Conservation (phyloP, 2,888 invertebrate species). For the Eupsilia transversa region DNA sequence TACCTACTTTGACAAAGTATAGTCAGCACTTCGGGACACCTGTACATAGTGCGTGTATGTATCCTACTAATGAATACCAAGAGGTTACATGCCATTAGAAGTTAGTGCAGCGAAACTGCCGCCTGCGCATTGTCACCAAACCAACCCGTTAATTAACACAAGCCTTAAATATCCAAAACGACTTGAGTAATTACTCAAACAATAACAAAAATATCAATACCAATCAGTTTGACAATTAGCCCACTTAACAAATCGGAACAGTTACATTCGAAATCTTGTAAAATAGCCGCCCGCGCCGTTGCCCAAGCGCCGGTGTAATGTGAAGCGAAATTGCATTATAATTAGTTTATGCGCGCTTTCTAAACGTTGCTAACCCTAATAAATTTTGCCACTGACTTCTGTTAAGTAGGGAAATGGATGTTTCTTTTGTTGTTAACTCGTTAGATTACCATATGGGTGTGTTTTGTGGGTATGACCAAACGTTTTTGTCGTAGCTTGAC, state of each 20-base stretch:
- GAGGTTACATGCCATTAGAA: neutral
- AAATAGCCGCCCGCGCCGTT: constrained; percentile 65
- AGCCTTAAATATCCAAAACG: constrained; percentile 10
- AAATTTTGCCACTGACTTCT: constrained; percentile 60
- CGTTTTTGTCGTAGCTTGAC: neutral
- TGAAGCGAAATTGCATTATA: constrained; percentile 76
- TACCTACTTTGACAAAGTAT: neutral
- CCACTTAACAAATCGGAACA: constrained; percentile 61
- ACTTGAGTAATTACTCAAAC: constrained; percentile 19
- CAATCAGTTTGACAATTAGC: constrained; percentile 62
- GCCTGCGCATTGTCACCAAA: neutral
- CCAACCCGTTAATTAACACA: accelerated
- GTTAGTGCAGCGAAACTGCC: neutral
- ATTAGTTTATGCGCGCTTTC: constrained; percentile 81
- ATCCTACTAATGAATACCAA: neutral
- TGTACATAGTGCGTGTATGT: neutral
- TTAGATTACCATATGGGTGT: constrained; percentile 19
- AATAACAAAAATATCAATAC: constrained; percentile 50
- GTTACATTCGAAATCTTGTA: constrained; percentile 66
- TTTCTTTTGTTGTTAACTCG: constrained; percentile 44
- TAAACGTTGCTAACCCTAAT: constrained; percentile 73
- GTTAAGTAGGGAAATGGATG: constrained; percentile 54
- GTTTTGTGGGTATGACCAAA: constrained; percentile 4
- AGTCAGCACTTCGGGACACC: neutral
- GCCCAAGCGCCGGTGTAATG: constrained; percentile 71